Conservation (phyloP, 2,888 invertebrate genomes). For the Synanthedon formicaeformis region DNA sequence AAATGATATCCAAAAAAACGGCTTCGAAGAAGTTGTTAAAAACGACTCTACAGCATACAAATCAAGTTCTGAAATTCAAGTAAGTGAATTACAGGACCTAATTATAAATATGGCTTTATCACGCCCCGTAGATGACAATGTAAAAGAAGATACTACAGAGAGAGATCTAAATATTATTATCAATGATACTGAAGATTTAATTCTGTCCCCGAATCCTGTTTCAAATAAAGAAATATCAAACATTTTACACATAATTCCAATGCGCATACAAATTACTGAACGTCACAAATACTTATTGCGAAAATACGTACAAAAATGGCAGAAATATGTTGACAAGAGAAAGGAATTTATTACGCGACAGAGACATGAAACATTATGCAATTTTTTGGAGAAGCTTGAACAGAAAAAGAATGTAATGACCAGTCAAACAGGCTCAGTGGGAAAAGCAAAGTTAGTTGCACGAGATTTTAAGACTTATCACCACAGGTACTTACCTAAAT, state of each 20-base stretch:
- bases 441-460: conserved; percentile 32
- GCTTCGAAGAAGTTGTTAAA: too few species aligned
- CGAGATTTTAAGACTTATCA: conserved; percentile 53
- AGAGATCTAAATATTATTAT: conserved; percentile 2
- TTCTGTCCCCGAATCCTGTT: conserved; percentile 3
- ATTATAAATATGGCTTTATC: conserved; percentile 49
- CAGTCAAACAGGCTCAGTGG: conserved; percentile 18
- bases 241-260: conserved; percentile 33
- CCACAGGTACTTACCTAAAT: conserved; percentile 32
- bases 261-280: conserved; percentile 25
- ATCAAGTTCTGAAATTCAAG: conserved; percentile 7
- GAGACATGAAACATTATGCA: conserved; percentile 38
- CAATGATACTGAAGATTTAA: neutral
- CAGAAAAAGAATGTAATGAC: conserved; percentile 34
- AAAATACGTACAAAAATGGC: conserved; percentile 49
- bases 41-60: neutral
- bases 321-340: conserved; percentile 26
- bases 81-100: conserved; percentile 39
- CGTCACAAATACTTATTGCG: conserved; percentile 25
- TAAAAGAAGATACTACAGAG: conserved; percentile 8
- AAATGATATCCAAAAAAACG: too few species aligned
- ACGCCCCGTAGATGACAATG: conserved; percentile 21
- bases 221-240: conserved; percentile 4
- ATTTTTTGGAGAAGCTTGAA: conserved; percentile 50
- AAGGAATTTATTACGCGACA: conserved; percentile 29